Percentiles rank a stretch among this genome's conserved stretches.
Conservation (phyloP, 2,888 invertebrate species). For the Troides helena region DNA sequence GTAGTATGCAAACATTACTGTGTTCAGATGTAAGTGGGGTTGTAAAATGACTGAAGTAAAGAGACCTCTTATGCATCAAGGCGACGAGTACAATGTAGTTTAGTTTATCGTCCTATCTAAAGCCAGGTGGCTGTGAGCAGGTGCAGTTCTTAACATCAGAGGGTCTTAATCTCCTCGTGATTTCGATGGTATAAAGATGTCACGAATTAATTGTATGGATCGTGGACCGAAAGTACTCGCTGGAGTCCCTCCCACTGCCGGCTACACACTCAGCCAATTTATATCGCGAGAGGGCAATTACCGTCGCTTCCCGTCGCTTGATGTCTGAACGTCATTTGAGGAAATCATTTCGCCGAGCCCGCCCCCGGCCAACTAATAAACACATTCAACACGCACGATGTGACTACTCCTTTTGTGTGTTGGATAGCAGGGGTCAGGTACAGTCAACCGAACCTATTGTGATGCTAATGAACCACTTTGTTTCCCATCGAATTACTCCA, state of each 20-base stretch:
- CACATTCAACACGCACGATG: constrained; percentile 36
- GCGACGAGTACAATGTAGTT: too few relatives aligned
- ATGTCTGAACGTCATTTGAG: constrained; percentile 66
- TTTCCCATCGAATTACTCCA: constrained; percentile 3
- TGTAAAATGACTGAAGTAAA: too few relatives aligned
- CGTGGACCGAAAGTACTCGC: constrained; percentile 40
- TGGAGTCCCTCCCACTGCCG: constrained; percentile 59
- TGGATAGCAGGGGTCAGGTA: constrained; percentile 36
- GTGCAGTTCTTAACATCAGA: too few relatives aligned
- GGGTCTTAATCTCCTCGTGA: too few relatives aligned
- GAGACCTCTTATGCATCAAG: too few relatives aligned
- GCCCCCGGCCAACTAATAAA: constrained; percentile 50
- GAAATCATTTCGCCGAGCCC: constrained; percentile 60
- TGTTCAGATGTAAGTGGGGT: too few relatives aligned
- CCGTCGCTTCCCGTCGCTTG: constrained; percentile 65
- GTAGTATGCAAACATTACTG: too few relatives aligned
- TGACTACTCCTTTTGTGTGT: constrained; percentile 34
- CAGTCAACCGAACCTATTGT: constrained; percentile 25
- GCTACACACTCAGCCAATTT: constrained; percentile 73
- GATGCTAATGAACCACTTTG: constrained; percentile 26
- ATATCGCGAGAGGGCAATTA: constrained; percentile 72
- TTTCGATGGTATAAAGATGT: constrained; percentile 13
- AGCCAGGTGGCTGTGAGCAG: too few relatives aligned
- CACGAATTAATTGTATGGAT: not conserved
- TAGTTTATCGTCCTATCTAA: too few relatives aligned